Percentiles rank a stretch among this genome's conserved stretches.
Conservation (phyloP, 1,140 invertebrate species). For the Pseudomyrmex cubaensis region DNA sequence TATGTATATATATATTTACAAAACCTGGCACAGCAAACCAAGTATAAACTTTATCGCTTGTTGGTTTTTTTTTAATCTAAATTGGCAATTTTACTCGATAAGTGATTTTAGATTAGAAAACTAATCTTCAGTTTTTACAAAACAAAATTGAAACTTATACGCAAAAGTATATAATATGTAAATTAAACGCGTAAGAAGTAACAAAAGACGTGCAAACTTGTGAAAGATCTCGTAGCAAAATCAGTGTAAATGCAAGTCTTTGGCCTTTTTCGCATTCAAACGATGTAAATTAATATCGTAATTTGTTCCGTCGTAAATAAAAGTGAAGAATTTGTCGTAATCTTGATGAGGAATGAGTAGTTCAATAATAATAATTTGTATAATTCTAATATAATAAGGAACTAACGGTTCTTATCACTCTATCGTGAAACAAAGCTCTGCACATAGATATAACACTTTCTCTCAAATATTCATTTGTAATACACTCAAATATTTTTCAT, state of each 20-base stretch:
- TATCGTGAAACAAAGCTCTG: slow-evolving; percentile 21
- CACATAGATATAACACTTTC: background rate
- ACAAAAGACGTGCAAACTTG: background rate
- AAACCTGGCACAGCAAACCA: slow-evolving; percentile 1
- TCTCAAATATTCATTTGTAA: background rate
- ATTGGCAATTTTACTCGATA: background rate
- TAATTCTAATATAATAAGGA: background rate
- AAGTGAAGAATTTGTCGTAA: background rate
- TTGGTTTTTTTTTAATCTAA: background rate
- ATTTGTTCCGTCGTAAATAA: slow-evolving; percentile 1
- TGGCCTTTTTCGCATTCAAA: slow-evolving; percentile 71
- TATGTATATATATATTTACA: slow-evolving; percentile 49
- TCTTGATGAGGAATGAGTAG: slow-evolving; percentile 15
- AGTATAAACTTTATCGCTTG: background rate
- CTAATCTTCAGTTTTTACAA: slow-evolving; percentile 37
- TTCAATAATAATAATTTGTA: slow-evolving; percentile 3
- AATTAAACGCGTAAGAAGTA: slow-evolving; percentile 26
- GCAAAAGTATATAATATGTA: slow-evolving; percentile 53
- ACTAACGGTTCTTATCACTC: slow-evolving; percentile 8
- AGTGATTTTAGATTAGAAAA: background rate
- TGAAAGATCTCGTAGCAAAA: slow-evolving; percentile 54
- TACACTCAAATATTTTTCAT: background rate
- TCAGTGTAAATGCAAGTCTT: slow-evolving; percentile 82
- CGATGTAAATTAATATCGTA: slow-evolving; percentile 2
- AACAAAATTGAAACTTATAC: slow-evolving; percentile 36